Base-by-base conservation (phyloP, 2,888 invertebrate genomes). In the Aplocera efformata region DNA sequence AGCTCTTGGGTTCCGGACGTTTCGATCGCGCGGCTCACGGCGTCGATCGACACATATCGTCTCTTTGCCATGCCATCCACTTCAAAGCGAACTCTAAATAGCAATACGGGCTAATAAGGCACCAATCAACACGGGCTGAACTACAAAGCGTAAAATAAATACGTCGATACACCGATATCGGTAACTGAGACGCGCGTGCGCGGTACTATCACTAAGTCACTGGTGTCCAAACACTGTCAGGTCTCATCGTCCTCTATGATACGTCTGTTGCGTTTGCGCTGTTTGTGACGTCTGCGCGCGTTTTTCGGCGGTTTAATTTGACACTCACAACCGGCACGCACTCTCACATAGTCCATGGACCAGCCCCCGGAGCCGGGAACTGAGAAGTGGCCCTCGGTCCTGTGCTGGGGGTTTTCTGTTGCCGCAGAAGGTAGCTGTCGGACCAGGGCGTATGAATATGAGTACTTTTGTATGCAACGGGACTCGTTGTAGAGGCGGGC, bases 301-400 rank as follows among this genome's bases (percentile, higher is more conserved):
- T 89, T 90, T 66, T 88, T 90, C 49, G 86, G 85, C 24, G 92
- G 91, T 63, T 85, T 89, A 48, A 96, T 90, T 72, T 94, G 93
- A 80, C 96, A 96, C 65, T 94, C 92, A 82, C 96, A 96, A 24
- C 96, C 96, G 56, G 94, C 94, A 42, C 95, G 90, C 48, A 96
- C 92, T 61, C 90, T 89, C 61, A 96, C 94, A 81, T 95, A 95
- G 85, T 96, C 96, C 79, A 96, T 86, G 48, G 93, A 92, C 92
- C 94, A 96, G 38, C 90, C 90, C 1, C 84, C 90, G 3, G 86
- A 85, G 1, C 89, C 89, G 1, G 91, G 89, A 53, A 91, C 81
- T 1, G 81, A 72, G 60, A 84, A 80, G 43, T 80, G 76, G 25
- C 79, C 78, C 42, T 83, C 79, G 10, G 80, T 75, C 51, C 79